Evolutionary conservation across 2,797 vertebrate genomes (phyloP).

Genomic region (Alfaro cultratus): DNA sequence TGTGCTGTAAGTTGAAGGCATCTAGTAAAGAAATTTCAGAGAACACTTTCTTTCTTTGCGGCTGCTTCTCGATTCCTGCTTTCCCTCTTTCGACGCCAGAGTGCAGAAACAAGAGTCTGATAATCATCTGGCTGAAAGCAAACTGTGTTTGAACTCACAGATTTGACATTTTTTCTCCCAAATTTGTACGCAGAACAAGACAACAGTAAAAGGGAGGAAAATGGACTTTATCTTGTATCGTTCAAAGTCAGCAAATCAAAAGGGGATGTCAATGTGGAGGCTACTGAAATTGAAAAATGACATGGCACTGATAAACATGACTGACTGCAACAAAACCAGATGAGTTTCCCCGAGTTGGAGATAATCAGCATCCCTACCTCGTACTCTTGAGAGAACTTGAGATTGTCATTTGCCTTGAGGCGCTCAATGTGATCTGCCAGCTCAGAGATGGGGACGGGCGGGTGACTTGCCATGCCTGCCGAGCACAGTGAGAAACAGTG

Average conservation of each 20-base stretch:
- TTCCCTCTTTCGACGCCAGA: conserved; percentile 39
- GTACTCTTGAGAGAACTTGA: conserved; percentile 99
- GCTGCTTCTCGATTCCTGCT: conserved; percentile 51
- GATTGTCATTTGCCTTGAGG: conserved; percentile 98
- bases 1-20: conserved; percentile 53
- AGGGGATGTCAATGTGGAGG: conserved; percentile 14
- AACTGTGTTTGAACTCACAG: conserved; percentile 66
- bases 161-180: conserved; percentile 57
- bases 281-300: conserved; percentile 29
- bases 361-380: conserved; percentile 87
- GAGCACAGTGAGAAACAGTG: conserved; percentile 62
- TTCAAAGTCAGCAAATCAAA: conserved; percentile 40
- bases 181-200: conserved; percentile 60
- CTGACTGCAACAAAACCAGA: conserved; percentile 29
- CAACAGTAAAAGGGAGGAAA: conserved; percentile 31
- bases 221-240: conserved; percentile 48
- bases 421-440: conserved; percentile 95
- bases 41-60: conserved; percentile 27
- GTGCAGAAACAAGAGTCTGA: conserved; percentile 56
- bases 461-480: conserved; percentile 97
- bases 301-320: conserved; percentile 33
- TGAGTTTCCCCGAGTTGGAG: conserved; percentile 45
- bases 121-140: conserved; percentile 73
- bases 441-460: conserved; percentile 93
- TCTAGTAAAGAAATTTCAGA: conserved; percentile 49